Conservation (phyloP, 2,888 invertebrate genomes). For the Trissolcus japonicus region DNA sequence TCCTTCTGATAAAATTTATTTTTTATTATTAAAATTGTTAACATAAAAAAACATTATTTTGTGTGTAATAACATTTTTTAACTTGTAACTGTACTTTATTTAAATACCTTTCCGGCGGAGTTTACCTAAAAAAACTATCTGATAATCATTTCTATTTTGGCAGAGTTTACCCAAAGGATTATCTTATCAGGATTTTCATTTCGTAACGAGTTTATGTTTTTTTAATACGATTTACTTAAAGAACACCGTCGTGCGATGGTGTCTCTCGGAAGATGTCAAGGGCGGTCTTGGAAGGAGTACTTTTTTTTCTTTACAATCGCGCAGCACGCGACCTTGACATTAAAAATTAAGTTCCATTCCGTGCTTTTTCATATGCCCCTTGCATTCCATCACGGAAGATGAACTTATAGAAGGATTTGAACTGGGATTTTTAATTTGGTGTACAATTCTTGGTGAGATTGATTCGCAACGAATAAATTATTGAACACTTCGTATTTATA, state of each 20-base stretch:
- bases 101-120: too few relatives aligned
- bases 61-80: too few relatives aligned
- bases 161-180: too few relatives aligned
- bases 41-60: too few relatives aligned
- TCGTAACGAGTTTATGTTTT: too few relatives aligned
- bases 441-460: slow-evolving; percentile 9
- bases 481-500: slow-evolving; percentile 11
- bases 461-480: slow-evolving; percentile 16
- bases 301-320: slow-evolving; percentile 13
- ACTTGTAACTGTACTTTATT: too few relatives aligned
- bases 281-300: slow-evolving; percentile 40
- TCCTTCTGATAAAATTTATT: too few relatives aligned
- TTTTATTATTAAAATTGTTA: too few relatives aligned
- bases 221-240: slow-evolving; percentile 24
- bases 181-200: too few relatives aligned
- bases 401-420: slow-evolving; percentile 19
- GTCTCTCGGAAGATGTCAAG: slow-evolving; percentile 31
- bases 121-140: too few relatives aligned
- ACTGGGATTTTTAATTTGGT: slow-evolving; percentile 12
- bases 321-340: slow-evolving; percentile 7
- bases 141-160: too few relatives aligned
- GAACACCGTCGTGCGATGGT: slow-evolving; percentile 41
- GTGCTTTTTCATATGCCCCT: slow-evolving; percentile 28
- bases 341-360: slow-evolving; percentile 17
- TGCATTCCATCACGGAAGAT: slow-evolving; percentile 19